phyloP scores from a whole-genome alignment of 92 coral and sea anemone genomes.

The Paragorgia papillata region DNA sequence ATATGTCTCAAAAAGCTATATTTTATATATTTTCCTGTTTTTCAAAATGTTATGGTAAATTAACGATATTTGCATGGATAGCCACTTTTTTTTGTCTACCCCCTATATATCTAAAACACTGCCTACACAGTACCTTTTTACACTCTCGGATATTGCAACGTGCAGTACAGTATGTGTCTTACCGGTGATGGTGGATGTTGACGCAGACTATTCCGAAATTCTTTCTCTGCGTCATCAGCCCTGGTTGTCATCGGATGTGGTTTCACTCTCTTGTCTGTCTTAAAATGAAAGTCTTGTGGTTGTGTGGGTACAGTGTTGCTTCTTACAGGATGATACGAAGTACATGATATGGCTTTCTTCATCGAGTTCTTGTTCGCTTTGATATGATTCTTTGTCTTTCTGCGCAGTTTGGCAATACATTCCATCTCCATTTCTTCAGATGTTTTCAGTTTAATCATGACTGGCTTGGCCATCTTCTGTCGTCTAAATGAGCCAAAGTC shows the following conservation, averaged over 20 bases:
- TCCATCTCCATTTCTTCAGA: slow-evolving; percentile 81
- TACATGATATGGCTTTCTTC: slow-evolving; percentile 88
- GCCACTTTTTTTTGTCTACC: too few species aligned
- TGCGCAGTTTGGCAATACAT: slow-evolving; percentile 74
- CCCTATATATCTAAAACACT: too few species aligned
- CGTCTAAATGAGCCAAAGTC: slow-evolving; percentile 35
- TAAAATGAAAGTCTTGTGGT: slow-evolving; percentile 87
- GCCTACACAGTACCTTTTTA: too few species aligned
- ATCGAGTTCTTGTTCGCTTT: slow-evolving; percentile 76
- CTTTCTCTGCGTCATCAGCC: slow-evolving; percentile 59
- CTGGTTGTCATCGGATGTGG: slow-evolving; percentile 42
- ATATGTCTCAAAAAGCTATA: too few species aligned
- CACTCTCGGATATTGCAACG: too few species aligned
- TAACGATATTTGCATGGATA: too few species aligned
- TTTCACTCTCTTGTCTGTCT: slow-evolving; percentile 80
- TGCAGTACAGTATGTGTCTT: too few species aligned
- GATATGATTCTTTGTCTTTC: slow-evolving; percentile 62
- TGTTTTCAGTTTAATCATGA: slow-evolving; percentile 55
- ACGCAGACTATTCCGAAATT: slow-evolving; percentile 73
- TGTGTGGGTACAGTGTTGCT: slow-evolving; percentile 73
- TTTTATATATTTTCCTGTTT: too few species aligned
- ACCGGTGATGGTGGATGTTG: slow-evolving; percentile 97
- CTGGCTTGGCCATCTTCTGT: slow-evolving; percentile 45
- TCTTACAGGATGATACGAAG: slow-evolving; percentile 72
- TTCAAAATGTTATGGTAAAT: too few species aligned